Conservation (phyloP, 1,140 invertebrate genomes). For the Pogonus chalceus region DNA sequence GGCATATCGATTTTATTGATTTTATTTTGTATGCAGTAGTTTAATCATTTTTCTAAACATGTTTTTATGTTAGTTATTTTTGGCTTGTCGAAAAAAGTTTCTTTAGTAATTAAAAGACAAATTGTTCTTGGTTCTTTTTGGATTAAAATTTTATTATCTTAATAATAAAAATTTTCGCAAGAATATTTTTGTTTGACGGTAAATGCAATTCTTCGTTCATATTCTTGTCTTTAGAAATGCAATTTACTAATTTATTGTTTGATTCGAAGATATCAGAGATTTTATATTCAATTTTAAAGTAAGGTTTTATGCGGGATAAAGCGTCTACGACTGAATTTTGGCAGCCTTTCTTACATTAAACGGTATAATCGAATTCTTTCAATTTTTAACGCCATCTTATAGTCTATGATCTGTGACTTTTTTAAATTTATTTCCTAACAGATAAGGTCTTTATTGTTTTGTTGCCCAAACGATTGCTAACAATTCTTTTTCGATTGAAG, state of each 20-base stretch:
- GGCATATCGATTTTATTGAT: neutral
- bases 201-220: neutral
- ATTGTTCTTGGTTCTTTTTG: neutral
- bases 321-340: conserved; percentile 18
- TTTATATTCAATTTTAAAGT: neutral
- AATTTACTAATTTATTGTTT: neutral
- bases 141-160: neutral
- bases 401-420: conserved; percentile 28
- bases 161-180: neutral
- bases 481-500: conserved; percentile 26
- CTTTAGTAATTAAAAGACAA: neutral
- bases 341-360: conserved; percentile 21
- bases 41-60: neutral
- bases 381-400: conserved; percentile 15
- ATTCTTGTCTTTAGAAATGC: neutral
- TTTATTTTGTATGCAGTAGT: neutral
- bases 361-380: conserved; percentile 15
- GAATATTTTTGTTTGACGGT: neutral
- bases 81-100: neutral
- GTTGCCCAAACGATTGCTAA: conserved; percentile 34
- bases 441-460: conserved; percentile 31
- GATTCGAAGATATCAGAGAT: neutral
- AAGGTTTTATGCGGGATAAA: conserved; percentile 10
- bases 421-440: conserved; percentile 25
- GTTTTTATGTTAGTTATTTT: neutral